These are phyloP conservation scores for Nibea albiflora DNA, from an alignment of 2,113 vertebrate species.

Conservation along the genomic window DNA sequence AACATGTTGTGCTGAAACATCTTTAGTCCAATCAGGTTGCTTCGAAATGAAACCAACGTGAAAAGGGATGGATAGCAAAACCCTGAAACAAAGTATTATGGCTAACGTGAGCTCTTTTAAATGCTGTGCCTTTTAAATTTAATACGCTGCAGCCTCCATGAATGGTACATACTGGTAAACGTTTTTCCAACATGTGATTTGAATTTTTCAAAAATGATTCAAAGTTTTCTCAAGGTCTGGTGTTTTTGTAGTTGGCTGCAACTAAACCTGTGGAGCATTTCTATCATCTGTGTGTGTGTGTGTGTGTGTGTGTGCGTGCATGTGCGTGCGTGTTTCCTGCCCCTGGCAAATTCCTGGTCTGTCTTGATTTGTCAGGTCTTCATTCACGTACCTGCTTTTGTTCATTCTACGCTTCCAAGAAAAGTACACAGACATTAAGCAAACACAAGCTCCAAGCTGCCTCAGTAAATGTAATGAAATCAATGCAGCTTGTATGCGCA, in stretches of 20 bases:
- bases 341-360: constrained; percentile 72
- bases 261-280: constrained; percentile 31
- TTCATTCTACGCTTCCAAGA: not conserved
- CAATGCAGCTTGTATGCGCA: not conserved
- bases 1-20: too few relatives aligned
- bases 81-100: not conserved
- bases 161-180: too few relatives aligned
- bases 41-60: not conserved
- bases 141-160: too few relatives aligned
- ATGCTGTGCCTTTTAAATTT: too few relatives aligned
- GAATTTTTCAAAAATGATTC: too few relatives aligned
- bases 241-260: not conserved
- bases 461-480: not conserved
- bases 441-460: not conserved
- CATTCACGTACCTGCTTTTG: not conserved
- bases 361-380: constrained; percentile 60
- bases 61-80: too few relatives aligned
- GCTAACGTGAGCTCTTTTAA: not conserved
- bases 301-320: constrained; percentile 7
- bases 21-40: not conserved
- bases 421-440: not conserved
- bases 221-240: not conserved
- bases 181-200: too few relatives aligned
- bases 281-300: constrained; percentile 11
- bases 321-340: constrained; percentile 49